Conservation (phyloP, 2,888 invertebrate species). For the Apamea epomidion region DNA sequence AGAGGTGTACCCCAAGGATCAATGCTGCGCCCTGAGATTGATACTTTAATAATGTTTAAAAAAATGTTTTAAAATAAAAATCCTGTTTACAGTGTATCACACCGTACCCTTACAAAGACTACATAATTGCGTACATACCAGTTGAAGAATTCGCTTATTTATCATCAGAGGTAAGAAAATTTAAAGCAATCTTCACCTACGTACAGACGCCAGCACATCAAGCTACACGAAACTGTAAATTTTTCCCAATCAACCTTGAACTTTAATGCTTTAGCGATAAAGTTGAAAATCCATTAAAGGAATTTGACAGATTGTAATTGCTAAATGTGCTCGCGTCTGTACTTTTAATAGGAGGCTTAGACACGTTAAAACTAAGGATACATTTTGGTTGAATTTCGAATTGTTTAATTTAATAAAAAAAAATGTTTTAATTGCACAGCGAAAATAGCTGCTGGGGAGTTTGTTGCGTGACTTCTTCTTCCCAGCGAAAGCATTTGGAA, state of each 20-base stretch:
- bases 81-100: constrained; percentile 29
- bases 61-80: not conserved
- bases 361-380: not conserved
- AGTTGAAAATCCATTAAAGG: too few species aligned
- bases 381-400: not conserved
- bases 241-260: too few species aligned
- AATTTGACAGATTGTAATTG: too few species aligned
- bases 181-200: not conserved
- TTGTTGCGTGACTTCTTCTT: too few species aligned
- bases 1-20: not conserved
- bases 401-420: too few species aligned
- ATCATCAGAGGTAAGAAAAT: constrained; percentile 37
- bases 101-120: constrained; percentile 30
- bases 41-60: not conserved
- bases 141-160: constrained; percentile 44
- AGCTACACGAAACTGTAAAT: too few species aligned
- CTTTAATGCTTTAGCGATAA: too few species aligned
- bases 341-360: not conserved
- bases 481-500: too few species aligned
- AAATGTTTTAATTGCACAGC: too few species aligned
- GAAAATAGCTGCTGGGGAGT: not conserved
- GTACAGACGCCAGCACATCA: not conserved
- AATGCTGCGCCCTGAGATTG: not conserved
- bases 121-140: constrained; percentile 53
- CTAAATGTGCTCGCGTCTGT: too few species aligned